Evolutionary conservation across 2,888 invertebrate species (phyloP), one percentile per base, ranked within the genome.

Genomic region (Melanostoma scalare): DNA sequence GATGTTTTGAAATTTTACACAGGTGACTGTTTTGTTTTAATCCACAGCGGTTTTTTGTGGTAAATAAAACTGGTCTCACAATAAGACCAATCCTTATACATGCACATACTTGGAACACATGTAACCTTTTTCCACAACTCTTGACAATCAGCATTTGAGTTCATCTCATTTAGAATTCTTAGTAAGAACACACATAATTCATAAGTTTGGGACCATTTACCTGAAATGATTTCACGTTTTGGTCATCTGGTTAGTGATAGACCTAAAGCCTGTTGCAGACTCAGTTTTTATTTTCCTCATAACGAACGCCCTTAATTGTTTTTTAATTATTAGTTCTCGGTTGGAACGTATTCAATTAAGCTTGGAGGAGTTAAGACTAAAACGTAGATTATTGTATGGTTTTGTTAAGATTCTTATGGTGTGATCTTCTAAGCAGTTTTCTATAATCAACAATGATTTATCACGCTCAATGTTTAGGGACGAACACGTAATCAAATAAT

Each of bases 281-380:
- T 6, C 8, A 48, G 38, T 38, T 48, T 8, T 35, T 61, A 36
- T 61, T 35, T 33, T 5, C 35, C 44, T 3, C 35, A 53, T 31
- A 20, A 50, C 9, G 36, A n/a, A 38, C 48, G n/a, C 50, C 50
- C 63, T 50, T 63, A 63, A 63, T 50, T 10, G 63, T 4, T 63
- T 63, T 63, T 63, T 63, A 63, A 63, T 63, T 63, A 4, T 3
- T 38, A 20, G 4, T 44, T 8, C 20, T 60, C 30, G 20, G 0
- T 56, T 9, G 20, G 20, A 20, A 20, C 20, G 20, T 20, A 20
- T 20, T 20, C 20, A 20, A 20, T 20, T 20, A 20, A 20, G 20
- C 20, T 20, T 20, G 20, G 20, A 20, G 20, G 20, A 20, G 20
- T 20, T 20, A 20, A 20, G 20, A 20, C 30, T 6, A 40, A 33